Conservation (phyloP, 2,888 invertebrate genomes). For the Orchesellides sinensis region DNA sequence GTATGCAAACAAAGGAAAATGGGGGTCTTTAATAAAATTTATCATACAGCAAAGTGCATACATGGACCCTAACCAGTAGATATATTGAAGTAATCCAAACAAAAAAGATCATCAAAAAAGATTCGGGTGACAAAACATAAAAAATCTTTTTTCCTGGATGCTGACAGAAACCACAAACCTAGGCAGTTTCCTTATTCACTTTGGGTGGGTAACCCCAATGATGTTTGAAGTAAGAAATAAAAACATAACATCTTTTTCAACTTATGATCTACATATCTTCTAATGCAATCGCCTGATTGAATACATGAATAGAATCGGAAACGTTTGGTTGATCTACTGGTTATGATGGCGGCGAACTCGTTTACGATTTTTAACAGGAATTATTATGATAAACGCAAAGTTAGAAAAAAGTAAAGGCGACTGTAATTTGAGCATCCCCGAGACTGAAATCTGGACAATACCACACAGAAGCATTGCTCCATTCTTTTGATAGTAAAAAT, state of each 20-base stretch:
- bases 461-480: too few relatives aligned
- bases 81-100: constrained; percentile 14
- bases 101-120: constrained; percentile 18
- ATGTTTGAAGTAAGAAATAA: too few relatives aligned
- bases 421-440: too few relatives aligned
- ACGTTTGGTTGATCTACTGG: neutral
- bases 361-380: neutral
- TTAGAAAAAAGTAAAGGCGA: neutral
- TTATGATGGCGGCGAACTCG: neutral
- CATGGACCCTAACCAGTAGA: neutral
- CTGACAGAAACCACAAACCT: too few relatives aligned
- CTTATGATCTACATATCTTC: neutral
- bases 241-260: neutral
- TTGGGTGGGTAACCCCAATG: too few relatives aligned
- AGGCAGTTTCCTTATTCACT: too few relatives aligned
- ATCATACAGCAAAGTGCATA: neutral
- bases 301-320: too few relatives aligned
- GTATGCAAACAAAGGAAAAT: constrained; percentile 24
- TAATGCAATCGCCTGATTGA: neutral
- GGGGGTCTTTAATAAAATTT: constrained; percentile 31
- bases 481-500: too few relatives aligned
- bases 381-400: neutral
- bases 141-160: neutral
- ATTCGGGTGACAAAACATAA: neutral
- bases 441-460: too few relatives aligned